A percentile compares a stretch with the other conserved stretches of the same genome.
Evolutionary conservation across 2,113 vertebrate species (phyloP).

Genomic region (Trogon melanurus): DNA sequence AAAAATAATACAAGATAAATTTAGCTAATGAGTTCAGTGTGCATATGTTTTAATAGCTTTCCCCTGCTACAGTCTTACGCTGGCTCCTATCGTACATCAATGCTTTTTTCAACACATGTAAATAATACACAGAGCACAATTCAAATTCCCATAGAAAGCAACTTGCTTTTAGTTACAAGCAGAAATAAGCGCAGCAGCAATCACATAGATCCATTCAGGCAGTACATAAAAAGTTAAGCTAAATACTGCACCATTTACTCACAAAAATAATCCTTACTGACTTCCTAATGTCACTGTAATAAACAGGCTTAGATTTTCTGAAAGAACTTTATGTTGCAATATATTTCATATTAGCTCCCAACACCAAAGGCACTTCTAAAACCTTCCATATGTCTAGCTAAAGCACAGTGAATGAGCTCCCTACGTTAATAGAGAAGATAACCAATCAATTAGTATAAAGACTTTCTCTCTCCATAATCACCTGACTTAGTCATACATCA

Average conservation of each 20-base stretch:
- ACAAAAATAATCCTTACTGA: neutral
- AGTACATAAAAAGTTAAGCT: neutral
- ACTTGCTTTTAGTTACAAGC: conserved; percentile 30
- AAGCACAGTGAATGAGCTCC: neutral
- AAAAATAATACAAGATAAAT: conserved; percentile 56
- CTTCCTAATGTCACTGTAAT: neutral
- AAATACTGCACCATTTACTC: neutral
- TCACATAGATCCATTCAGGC: neutral
- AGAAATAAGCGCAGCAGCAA: neutral
- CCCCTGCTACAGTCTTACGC: neutral
- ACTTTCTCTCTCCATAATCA: neutral
- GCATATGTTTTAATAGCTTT: conserved; percentile 27
- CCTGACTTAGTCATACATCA: neutral
- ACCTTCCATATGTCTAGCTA: neutral
- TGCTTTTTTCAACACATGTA: conserved; percentile 27
- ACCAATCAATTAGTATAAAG: conserved; percentile 14
- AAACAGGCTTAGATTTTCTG: neutral
- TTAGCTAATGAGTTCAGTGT: conserved; percentile 37
- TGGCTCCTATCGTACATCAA: neutral
- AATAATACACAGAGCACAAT: conserved; percentile 44
- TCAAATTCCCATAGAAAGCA: conserved; percentile 21
- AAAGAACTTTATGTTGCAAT: neutral
- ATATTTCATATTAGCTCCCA: neutral
- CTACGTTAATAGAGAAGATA: neutral
- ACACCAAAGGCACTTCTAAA: conserved; percentile 6